A percentile compares a stretch with the other conserved stretches of the same genome.
phyloP scores from a whole-genome alignment of 1,140 invertebrate species.

The Calycopis cecrops region DNA sequence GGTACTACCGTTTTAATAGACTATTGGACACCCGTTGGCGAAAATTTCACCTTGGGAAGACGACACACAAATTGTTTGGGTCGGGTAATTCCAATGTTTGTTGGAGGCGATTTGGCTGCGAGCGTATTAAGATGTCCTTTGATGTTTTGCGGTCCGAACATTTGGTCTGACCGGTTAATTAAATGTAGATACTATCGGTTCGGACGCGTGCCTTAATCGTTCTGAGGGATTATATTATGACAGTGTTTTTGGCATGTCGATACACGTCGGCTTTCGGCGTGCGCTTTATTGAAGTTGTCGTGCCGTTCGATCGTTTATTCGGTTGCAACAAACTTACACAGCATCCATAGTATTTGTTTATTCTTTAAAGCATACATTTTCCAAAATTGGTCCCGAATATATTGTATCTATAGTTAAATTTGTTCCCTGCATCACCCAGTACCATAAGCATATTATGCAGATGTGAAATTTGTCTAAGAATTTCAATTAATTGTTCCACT shows the following conservation, averaged over 20 bases:
- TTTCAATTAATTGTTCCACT: too few relatives aligned
- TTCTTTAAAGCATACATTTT: too few relatives aligned
- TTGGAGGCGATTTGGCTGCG: conserved; percentile 60
- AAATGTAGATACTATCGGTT: conserved; percentile 56
- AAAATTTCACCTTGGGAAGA: conserved; percentile 65
- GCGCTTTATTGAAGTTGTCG: too few relatives aligned
- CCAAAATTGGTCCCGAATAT: too few relatives aligned
- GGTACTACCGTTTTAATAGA: conserved; percentile 71
- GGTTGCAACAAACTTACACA: too few relatives aligned
- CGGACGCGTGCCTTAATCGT: conserved; percentile 56
- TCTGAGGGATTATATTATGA: conserved; percentile 39
- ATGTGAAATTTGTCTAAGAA: too few relatives aligned
- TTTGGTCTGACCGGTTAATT: conserved; percentile 67
- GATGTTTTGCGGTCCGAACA: conserved; percentile 65
- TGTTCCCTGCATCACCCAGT: too few relatives aligned
- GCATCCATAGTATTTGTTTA: too few relatives aligned
- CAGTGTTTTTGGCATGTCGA: conserved; percentile 8
- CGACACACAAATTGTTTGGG: conserved; percentile 58
- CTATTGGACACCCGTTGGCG: conserved; percentile 63
- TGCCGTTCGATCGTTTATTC: too few relatives aligned
- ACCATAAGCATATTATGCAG: too few relatives aligned
- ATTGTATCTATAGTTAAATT: too few relatives aligned
- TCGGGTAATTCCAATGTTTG: conserved; percentile 50
- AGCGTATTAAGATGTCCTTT: conserved; percentile 69
- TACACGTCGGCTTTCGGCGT: too few relatives aligned